Evolutionary conservation across 1,140 invertebrate species (phyloP), one percentile per base, ranked within the genome.

Genomic region (Meloidogyne exigua): DNA sequence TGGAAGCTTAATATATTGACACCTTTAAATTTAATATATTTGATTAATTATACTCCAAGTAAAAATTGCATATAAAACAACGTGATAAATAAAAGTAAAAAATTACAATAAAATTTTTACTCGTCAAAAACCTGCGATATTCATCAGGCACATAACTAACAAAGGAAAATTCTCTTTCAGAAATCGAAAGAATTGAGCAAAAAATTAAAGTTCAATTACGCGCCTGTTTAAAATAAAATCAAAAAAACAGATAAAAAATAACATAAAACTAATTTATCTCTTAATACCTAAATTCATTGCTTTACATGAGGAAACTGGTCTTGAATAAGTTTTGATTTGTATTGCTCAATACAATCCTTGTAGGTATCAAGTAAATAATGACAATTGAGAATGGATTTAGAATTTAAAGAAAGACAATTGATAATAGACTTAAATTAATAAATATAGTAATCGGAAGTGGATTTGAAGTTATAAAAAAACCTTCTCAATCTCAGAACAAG

Each of bases 401-500:
- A 36, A 65, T 79, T 79, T 18, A 62, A 49, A 13, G 75, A 11
- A 13, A 79, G 62, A 49, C 74, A 79, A 12, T 62, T 32, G 18
- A 64, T 15, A 28, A 79, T 80, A 23, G 70, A 71, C 75, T 79
- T n/a, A 42, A 68, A 21, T 10, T 62, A 63, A 18, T 21, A 44
- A 36, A 26, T 5, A n/a, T n/a, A n/a, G n/a, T n/a, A 79, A 11
- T 57, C 28, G 15, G 64, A 13, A 26, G 80, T 80, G 13, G 69
- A 70, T 68, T 79, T 18, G 36, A 80, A 15, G 21, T 21, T 11
- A 12, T 11, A 64, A 76, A 2, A 65, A 12, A 21, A 79, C 78
- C 72, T 80, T 79, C 57, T 80, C 75, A 39, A 81, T 77, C 3
- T 69, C 77, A 13, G 68, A 42, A 70, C 78, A 80, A 23, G 77